Conservation (phyloP, 2,113 vertebrate species). For the Nothobranchius kuhntae region DNA sequence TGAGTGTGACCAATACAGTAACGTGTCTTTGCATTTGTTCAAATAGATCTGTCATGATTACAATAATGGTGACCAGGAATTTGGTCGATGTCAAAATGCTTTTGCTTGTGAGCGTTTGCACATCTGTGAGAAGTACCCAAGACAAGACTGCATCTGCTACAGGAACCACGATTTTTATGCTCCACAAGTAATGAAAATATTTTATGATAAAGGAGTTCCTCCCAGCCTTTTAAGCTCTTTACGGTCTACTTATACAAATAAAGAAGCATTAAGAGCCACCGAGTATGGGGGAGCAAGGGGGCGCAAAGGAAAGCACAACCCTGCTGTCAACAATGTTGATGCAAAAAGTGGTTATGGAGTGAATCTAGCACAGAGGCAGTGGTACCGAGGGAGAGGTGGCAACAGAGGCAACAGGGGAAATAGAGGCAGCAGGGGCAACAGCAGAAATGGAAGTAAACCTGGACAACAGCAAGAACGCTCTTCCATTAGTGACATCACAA, state of each 20-base stretch:
- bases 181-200: slow-evolving; percentile 53
- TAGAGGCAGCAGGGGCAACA: not conserved
- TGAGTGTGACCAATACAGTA: no score
- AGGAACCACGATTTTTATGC: slow-evolving; percentile 65
- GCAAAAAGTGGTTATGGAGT: fast-evolving
- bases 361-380: not conserved
- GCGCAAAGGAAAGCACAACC: not conserved
- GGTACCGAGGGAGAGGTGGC: not conserved
- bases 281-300: not conserved
- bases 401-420: not conserved
- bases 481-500: not conserved
- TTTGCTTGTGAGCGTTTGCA: slow-evolving; percentile 66
- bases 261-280: slow-evolving; percentile 35
- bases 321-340: not conserved
- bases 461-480: not conserved
- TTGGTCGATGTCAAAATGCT: slow-evolving; percentile 49
- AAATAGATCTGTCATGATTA: slow-evolving; percentile 72
- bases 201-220: slow-evolving; percentile 51
- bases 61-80: slow-evolving; percentile 68
- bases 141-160: slow-evolving; percentile 56
- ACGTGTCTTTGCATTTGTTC: no score
- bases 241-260: slow-evolving; percentile 66
- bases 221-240: slow-evolving; percentile 40
- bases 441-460: not conserved
- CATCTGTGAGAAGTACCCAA: slow-evolving; percentile 68